Evolutionary conservation across 2,888 invertebrate species (phyloP), one percentile per base, ranked within the genome.

Genomic region (Cactoblastis cactorum): DNA sequence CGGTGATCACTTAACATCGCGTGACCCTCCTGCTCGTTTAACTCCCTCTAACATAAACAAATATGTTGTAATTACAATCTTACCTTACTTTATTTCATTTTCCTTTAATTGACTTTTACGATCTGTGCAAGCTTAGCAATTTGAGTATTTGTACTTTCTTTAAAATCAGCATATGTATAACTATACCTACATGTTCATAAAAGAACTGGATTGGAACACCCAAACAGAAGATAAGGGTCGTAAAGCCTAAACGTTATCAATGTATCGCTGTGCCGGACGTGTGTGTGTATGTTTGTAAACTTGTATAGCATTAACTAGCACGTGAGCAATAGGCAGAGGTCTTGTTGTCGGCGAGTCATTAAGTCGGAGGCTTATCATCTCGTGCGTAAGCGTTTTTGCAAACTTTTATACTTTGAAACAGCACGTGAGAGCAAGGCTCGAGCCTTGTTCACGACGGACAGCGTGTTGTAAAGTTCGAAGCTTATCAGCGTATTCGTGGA

Each of bases 271-370:
- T 57, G 55, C 65, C 67, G 74, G 73, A 62, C 61, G 65, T 62
- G 62, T 60, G 65, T 62, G 62, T 54, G 65, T 56, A 49, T 67
- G 65, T 77, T 77, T 71, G 66, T 74, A 77, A 77, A 77, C 69
- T 53, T 14, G 5, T 4, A 15, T 50, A 45, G 60, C 60, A 67
- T 66, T 70, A 56, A 51, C 41, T 1, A 18, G 51, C 75, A 76
- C 74, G 74, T 76, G 77, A 71, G 8, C 5, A 12, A 34, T 12
- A 22, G 14, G 19, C 46, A 19, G 4, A 1, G 46, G 46, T 4
- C 12, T 22, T 34, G 3, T 12, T 35, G 6, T 35, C 34, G 8
- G 46, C 32, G 45, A 3, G 22, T 28, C 41, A 41, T 35, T 11
- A 35, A 14, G 28, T 9, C 28, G 1, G 8, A 9, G 8, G 5